Percentiles rank a stretch among this genome's conserved stretches.
Conservation (phyloP, 1,140 invertebrate species). For the Homarus americanus region DNA sequence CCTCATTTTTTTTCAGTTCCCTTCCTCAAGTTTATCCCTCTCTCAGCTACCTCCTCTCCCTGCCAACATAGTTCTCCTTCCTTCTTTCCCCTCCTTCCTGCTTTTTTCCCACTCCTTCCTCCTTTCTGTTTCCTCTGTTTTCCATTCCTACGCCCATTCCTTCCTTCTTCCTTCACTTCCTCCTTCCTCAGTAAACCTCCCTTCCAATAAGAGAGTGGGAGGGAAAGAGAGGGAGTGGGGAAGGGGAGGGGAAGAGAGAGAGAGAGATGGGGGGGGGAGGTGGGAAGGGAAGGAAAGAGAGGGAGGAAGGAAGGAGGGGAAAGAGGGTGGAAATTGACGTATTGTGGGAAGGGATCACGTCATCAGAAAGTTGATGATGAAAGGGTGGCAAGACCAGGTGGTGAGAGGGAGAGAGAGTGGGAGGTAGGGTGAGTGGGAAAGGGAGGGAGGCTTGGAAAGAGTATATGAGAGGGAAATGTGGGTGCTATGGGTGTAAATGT, state of each 20-base stretch:
- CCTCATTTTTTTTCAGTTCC: no score
- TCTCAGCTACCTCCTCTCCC: neutral
- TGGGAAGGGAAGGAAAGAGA: neutral
- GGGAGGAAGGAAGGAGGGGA: neutral
- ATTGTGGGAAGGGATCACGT: no score
- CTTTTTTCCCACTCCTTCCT: neutral
- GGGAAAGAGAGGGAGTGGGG: no score
- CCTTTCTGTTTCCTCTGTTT: neutral
- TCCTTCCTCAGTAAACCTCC: neutral
- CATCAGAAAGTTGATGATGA: no score
- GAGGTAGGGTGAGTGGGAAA: constrained; percentile 16
- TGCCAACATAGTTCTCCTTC: neutral
- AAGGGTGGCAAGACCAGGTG: no score
- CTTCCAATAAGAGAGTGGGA: no score
- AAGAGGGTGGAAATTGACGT: neutral
- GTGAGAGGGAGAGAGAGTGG: constrained; percentile 33
- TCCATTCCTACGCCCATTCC: neutral
- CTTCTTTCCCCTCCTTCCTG: neutral
- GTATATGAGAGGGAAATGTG: neutral
- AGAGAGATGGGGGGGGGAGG: neutral
- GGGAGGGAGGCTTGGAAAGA: neutral
- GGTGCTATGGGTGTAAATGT: no score
- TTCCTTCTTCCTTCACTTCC: neutral
- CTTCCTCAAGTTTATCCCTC: neutral
- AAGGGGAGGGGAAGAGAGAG: neutral